Evolutionary conservation across 2,113 vertebrate genomes (phyloP).

Genomic region (Bujurquina vittata): DNA sequence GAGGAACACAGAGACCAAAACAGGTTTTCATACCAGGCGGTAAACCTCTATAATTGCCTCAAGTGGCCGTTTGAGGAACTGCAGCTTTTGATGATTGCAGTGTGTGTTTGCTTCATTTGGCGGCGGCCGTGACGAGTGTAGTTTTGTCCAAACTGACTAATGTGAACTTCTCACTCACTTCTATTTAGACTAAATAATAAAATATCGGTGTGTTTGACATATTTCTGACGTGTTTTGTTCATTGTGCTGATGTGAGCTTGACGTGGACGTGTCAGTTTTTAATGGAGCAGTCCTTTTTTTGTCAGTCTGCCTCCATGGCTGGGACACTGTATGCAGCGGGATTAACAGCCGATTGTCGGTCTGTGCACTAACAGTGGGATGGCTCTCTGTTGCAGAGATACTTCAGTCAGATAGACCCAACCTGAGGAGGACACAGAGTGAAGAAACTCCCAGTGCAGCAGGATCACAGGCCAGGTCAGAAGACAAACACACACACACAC

Average conservation of each 20-base stretch:
- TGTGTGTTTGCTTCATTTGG: neutral
- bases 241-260: fast-evolving
- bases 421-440: slow-evolving; percentile 60
- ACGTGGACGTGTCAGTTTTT: neutral
- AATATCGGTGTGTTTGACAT: neutral
- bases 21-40: neutral
- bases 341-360: neutral
- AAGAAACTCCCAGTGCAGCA: slow-evolving; percentile 39
- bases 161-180: neutral
- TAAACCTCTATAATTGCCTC: neutral
- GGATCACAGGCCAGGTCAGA: slow-evolving; percentile 60
- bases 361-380: neutral
- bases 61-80: neutral
- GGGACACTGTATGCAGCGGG: neutral
- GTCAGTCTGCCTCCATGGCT: no score
- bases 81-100: fast-evolving
- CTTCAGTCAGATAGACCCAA: slow-evolving; percentile 72
- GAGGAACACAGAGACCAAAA: no score
- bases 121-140: neutral
- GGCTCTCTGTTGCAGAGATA: slow-evolving; percentile 69
- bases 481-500: neutral
- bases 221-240: neutral
- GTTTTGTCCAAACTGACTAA: neutral
- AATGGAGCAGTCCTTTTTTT: no score
- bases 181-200: no score